Conservation (phyloP, 2,888 invertebrate genomes). For the Aquatica leii region DNA sequence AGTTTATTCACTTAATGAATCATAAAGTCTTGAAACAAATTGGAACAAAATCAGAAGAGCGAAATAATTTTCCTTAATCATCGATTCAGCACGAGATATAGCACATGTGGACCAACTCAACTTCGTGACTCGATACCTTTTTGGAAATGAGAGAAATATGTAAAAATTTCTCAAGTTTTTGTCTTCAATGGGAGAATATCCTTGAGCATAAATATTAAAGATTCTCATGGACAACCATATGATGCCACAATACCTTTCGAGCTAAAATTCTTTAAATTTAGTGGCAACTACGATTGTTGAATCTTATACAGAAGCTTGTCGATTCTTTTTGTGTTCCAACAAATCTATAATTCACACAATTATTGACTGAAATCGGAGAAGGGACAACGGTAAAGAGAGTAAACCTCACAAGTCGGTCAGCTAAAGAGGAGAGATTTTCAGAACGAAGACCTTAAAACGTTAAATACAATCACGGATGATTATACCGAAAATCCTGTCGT, state of each 20-base stretch:
- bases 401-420: background rate
- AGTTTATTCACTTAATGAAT: background rate
- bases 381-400: too few species aligned
- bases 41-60: background rate
- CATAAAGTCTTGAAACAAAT: too few species aligned
- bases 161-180: background rate
- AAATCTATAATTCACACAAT: too few species aligned
- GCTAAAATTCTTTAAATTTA: too few species aligned
- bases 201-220: background rate
- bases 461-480: background rate
- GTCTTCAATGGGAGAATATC: background rate
- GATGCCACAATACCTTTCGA: background rate
- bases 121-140: background rate
- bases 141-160: too few species aligned
- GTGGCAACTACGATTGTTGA: too few species aligned
- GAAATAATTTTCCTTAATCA: constrained; percentile 1
- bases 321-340: too few species aligned
- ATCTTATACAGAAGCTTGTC: too few species aligned
- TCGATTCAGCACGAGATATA: too few species aligned
- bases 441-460: background rate
- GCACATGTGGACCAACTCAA: background rate
- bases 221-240: background rate
- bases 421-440: background rate
- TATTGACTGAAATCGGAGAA: too few species aligned
- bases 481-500: background rate